Conservation (phyloP, 1,140 invertebrate genomes). For the Zaprionus camerounensis region DNA sequence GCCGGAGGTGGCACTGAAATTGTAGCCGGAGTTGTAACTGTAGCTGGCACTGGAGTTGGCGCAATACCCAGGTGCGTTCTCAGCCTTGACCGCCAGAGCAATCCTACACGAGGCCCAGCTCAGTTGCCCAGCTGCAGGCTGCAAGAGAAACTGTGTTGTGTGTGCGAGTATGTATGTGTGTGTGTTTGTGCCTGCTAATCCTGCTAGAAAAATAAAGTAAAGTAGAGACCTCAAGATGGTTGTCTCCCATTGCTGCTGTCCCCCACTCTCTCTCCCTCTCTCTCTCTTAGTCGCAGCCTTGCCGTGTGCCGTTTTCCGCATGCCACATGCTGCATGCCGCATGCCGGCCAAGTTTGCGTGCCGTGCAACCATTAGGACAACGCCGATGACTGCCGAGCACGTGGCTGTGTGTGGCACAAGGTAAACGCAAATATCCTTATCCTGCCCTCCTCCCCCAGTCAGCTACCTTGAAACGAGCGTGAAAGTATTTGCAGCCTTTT, state of each 20-base stretch:
- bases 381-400: slow-evolving; percentile 48
- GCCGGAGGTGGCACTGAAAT: slow-evolving; percentile 18
- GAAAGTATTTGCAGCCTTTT: slow-evolving; percentile 77
- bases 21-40: slow-evolving; percentile 6
- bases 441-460: slow-evolving; percentile 14
- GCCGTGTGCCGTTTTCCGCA: slow-evolving; percentile 12
- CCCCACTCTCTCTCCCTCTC: neutral
- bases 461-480: slow-evolving; percentile 71
- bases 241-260: slow-evolving; percentile 45
- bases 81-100: slow-evolving; percentile 74
- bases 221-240: slow-evolving; percentile 72
- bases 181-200: slow-evolving; percentile 43
- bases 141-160: slow-evolving; percentile 50
- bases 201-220: slow-evolving; percentile 19
- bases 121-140: slow-evolving; percentile 24
- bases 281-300: slow-evolving; percentile 20
- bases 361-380: slow-evolving; percentile 57
- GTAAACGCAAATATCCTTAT: slow-evolving; percentile 54
- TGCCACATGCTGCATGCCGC: slow-evolving; percentile 18
- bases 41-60: neutral
- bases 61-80: slow-evolving; percentile 61
- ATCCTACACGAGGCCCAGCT: slow-evolving; percentile 56
- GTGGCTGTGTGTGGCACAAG: slow-evolving; percentile 51
- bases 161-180: neutral
- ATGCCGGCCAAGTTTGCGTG: slow-evolving; percentile 51